These are phyloP conservation scores for Hydrolagus colliei DNA, from an alignment of 2,797 vertebrate species.

Conservation along the genomic window DNA sequence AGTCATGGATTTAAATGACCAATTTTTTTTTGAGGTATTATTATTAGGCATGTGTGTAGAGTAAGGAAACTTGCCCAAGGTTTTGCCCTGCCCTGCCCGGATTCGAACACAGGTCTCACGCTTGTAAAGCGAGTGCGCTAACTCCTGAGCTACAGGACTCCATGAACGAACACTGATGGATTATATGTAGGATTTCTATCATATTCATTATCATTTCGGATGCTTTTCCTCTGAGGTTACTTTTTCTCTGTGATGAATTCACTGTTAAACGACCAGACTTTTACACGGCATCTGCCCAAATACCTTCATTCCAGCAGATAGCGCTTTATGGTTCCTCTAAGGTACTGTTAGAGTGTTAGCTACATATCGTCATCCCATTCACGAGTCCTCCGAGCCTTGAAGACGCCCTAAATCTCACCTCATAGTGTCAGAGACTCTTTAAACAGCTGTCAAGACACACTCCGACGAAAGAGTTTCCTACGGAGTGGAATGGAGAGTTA, in stretches of 20 bases:
- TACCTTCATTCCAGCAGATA: constrained; percentile 6
- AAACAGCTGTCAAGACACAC: not conserved
- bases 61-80: too few relatives aligned
- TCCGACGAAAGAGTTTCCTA: not conserved
- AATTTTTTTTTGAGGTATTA: too few relatives aligned
- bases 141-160: too few relatives aligned
- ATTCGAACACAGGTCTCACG: too few relatives aligned
- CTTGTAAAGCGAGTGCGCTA: too few relatives aligned
- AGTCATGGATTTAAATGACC: too few relatives aligned
- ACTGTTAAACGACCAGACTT: not conserved
- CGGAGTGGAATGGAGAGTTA: not conserved
- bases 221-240: not conserved
- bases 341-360: not conserved
- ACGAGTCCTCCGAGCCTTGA: not conserved
- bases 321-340: not conserved
- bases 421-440: not conserved
- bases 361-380: not conserved
- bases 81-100: too few relatives aligned
- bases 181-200: too few relatives aligned
- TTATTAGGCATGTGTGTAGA: too few relatives aligned
- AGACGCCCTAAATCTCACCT: not conserved
- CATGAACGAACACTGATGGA: not conserved
- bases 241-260: not conserved
- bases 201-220: not conserved
- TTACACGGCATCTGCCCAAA: not conserved